Percentiles rank a stretch among this genome's conserved stretches.
These are phyloP conservation scores for Mormyrus hasselquistii DNA, from an alignment of 2,797 vertebrate species.

Conservation along the genomic window DNA sequence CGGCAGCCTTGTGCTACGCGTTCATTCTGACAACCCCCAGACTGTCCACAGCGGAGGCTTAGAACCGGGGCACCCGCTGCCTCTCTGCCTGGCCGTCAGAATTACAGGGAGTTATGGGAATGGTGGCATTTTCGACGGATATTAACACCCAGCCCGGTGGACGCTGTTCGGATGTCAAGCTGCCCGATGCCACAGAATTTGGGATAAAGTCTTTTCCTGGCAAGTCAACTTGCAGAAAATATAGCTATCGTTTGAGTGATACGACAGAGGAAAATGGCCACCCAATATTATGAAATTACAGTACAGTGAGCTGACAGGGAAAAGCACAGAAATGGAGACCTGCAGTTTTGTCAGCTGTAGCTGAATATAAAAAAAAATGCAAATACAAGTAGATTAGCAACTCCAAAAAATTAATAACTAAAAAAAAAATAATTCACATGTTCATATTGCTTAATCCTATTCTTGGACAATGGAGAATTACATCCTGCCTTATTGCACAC, in stretches of 20 bases:
- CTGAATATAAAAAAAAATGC: not conserved
- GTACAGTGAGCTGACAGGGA: not conserved
- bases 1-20: not conserved
- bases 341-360: not conserved
- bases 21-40: not conserved
- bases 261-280: not conserved
- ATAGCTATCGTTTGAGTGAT: not conserved
- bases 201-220: not conserved
- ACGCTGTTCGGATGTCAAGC: constrained; percentile 13
- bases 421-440: not conserved
- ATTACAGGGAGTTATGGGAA: not conserved
- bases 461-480: not conserved
- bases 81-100: not conserved
- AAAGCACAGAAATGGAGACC: not conserved
- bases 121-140: not conserved
- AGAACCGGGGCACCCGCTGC: not conserved
- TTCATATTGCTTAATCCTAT: not conserved
- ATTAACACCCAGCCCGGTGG: not conserved
- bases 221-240: not conserved
- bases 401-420: not conserved
- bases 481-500: not conserved
- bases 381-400: not conserved
- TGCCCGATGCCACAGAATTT: not conserved
- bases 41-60: not conserved
- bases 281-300: not conserved